Conservation (phyloP, 1,140 invertebrate genomes). For the Planococcus citri region DNA sequence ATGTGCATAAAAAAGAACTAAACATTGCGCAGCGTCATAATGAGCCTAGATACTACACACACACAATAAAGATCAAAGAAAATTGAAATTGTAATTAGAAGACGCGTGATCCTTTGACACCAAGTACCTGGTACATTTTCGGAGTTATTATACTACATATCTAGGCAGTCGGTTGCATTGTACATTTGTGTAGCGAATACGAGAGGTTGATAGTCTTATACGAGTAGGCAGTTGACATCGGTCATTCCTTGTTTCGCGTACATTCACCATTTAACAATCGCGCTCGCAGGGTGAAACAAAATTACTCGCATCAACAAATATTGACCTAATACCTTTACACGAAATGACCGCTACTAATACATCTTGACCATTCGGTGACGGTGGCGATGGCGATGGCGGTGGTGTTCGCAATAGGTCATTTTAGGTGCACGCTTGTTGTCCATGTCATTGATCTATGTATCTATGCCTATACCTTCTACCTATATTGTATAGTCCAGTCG, state of each 20-base stretch:
- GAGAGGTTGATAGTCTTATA: no score
- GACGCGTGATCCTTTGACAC: conserved; percentile 5
- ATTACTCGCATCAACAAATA: conserved; percentile 7
- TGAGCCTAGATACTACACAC: no score
- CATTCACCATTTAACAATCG: conserved; percentile 7
- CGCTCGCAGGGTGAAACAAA: neutral
- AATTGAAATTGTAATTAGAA: neutral
- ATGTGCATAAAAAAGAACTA: no score
- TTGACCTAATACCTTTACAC: conserved; percentile 7
- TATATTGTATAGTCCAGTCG: no score
- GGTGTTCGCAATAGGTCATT: conserved; percentile 2
- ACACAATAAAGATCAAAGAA: no score
- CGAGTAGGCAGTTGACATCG: neutral
- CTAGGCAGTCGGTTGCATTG: no score
- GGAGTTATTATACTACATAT: no score
- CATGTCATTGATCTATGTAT: neutral
- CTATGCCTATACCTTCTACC: no score
- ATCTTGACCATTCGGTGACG: neutral
- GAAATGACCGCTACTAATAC: conserved; percentile 6
- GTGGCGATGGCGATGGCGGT: no score
- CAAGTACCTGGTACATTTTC: no score
- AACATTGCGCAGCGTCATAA: no score
- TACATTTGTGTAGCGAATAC: no score
- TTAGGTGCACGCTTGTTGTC: neutral
- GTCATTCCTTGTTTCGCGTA: neutral